A percentile compares a stretch with the other conserved stretches of the same genome.
These are phyloP conservation scores for Aethes cnicana DNA, from an alignment of 2,888 invertebrate genomes.

Conservation along the genomic window DNA sequence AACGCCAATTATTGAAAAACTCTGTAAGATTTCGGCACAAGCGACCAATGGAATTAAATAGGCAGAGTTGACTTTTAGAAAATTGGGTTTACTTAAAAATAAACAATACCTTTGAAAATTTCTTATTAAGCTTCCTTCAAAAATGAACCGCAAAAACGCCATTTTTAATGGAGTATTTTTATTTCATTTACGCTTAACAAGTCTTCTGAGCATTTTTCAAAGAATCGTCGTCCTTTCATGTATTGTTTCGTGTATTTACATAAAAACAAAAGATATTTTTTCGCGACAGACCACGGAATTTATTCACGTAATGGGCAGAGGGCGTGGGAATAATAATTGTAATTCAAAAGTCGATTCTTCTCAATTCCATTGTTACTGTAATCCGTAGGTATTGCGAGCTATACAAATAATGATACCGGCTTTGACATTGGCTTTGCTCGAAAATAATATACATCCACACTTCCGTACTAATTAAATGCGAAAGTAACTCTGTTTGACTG, in stretches of 20 bases:
- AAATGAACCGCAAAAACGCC: background rate
- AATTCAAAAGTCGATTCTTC: conserved; percentile 9
- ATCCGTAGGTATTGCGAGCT: background rate
- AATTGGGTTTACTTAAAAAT: background rate
- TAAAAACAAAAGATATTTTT: conserved; percentile 47
- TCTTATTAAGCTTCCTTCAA: background rate
- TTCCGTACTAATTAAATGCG: no score
- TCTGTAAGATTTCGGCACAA: no score
- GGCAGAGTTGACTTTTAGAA: background rate
- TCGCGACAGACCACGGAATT: conserved; percentile 40
- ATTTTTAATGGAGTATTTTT: conserved; percentile 16
- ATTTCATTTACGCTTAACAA: conserved; percentile 17
- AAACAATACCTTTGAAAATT: background rate
- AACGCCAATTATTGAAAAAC: no score
- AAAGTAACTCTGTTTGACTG: no score
- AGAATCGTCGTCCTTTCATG: conserved; percentile 23
- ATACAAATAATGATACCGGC: background rate
- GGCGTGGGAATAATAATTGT: conserved; percentile 21
- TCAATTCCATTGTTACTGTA: background rate
- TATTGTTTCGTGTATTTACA: conserved; percentile 47
- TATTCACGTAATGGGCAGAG: conserved; percentile 35
- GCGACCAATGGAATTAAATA: background rate
- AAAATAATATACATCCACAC: no score
- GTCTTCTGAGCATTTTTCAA: conserved; percentile 12
- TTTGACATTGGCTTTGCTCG: no score